Base-by-base conservation (phyloP, 1,140 invertebrate genomes). In the Aleiodes sp. region DNA sequence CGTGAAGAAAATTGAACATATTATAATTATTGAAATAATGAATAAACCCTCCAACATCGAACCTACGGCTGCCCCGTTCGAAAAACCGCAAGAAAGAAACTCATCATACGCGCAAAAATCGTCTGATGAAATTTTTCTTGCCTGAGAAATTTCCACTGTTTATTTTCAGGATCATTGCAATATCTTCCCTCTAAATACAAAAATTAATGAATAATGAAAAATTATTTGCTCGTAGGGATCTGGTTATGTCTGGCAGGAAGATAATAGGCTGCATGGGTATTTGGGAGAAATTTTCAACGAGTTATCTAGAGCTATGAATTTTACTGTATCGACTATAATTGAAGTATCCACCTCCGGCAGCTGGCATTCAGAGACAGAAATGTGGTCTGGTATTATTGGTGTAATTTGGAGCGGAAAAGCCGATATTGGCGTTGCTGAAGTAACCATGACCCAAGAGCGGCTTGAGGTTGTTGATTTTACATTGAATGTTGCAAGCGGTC, bases 401-500 rank as follows among this genome's bases (percentile, higher is more conserved):
- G 33, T 62, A 16, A 24, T 78, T 1, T 52, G 14, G 2, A 2
- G 65, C 0, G 21, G 63, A 0, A 35, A 77, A 61, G 71, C 61
- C 4, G 70, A 75, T 24, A 16, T 77, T 28, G 31, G 68, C 3
- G 66, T 73, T 0, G 43, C 64, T 1, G 71, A 75, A 24, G 71
- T 82, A 39, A 73, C 74, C 0, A 76, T 83, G 62, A 76, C 76
- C 6, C 72, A 70, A 4, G 19, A 26, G 0, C 70, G 81, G 16
- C 16, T 79, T 0, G 19, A 71, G 12, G 70, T 60, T n/a, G 70
- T 78, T 7, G 80, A 82, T 57, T 82, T 76, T 14, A 76, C 76
- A 6, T 6, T 70, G 1, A 76, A 80, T 0, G 31, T 83, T 24
- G 8, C 79, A 21, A 33, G 74, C 4, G 60, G 73, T 0, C 43